A percentile compares a stretch with the other conserved stretches of the same genome.
Evolutionary conservation across 2,113 vertebrate species (phyloP).

Genomic region (Trogon melanurus): DNA sequence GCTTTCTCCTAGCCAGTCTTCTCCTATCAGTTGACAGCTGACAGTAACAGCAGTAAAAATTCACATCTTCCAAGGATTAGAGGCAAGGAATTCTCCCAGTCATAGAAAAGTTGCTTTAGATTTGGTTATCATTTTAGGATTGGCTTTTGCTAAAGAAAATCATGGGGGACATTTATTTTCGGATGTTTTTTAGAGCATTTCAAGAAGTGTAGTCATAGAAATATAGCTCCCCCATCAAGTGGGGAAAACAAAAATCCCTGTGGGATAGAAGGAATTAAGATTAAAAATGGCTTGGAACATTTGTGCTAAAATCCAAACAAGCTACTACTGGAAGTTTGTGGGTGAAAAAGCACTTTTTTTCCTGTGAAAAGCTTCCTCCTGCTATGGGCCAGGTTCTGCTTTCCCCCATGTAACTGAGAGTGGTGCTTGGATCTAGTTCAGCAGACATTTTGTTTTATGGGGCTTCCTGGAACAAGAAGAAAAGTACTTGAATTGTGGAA

Average conservation of each 20-base stretch:
- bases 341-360: not conserved
- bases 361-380: not conserved
- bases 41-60: not conserved
- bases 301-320: not conserved
- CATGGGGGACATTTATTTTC: not conserved
- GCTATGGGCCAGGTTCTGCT: not conserved
- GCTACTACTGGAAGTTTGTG: not conserved
- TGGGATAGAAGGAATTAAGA: conserved; percentile 3
- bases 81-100: not conserved
- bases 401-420: not conserved
- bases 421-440: not conserved
- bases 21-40: not conserved
- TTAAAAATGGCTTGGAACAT: not conserved
- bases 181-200: not conserved
- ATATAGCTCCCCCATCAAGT: not conserved
- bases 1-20: not conserved
- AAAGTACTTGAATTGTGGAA: not conserved
- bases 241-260: not conserved
- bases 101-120: conserved; percentile 1
- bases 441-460: not conserved
- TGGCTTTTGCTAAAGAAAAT: not conserved
- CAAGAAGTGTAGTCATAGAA: not conserved
- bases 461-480: not conserved
- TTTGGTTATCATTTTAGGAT: not conserved
- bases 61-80: not conserved